Evolutionary conservation across 1,140 invertebrate genomes (phyloP).

Genomic region (Papilio machaon): DNA sequence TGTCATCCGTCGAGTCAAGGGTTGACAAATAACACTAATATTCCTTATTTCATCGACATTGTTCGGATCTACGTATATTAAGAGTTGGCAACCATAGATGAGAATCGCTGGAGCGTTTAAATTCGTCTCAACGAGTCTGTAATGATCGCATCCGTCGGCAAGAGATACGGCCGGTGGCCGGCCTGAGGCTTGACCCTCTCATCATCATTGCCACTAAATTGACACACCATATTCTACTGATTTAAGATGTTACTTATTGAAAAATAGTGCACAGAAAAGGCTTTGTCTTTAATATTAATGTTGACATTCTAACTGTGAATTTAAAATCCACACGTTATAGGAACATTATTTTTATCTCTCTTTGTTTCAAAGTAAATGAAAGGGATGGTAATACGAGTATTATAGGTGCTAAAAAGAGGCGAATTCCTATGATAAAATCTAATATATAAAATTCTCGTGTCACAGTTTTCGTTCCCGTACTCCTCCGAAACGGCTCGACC

Average conservation of each 20-base stretch:
- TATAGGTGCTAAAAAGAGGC: too few relatives aligned
- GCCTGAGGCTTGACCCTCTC: constrained; percentile 6
- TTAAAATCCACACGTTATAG: too few relatives aligned
- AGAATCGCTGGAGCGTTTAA: neutral
- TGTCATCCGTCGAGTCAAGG: too few relatives aligned
- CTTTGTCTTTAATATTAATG: neutral
- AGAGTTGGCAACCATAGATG: neutral
- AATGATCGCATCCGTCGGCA: constrained; percentile 10
- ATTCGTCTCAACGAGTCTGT: constrained; percentile 16
- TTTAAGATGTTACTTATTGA: constrained; percentile 1
- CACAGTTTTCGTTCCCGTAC: too few relatives aligned
- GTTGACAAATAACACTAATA: too few relatives aligned
- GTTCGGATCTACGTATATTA: neutral
- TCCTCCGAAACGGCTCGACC: too few relatives aligned
- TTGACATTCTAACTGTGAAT: too few relatives aligned
- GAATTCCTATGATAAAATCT: too few relatives aligned
- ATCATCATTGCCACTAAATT: neutral
- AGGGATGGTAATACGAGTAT: too few relatives aligned
- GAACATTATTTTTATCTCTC: too few relatives aligned
- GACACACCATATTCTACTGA: neutral
- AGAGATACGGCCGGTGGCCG: constrained; percentile 9
- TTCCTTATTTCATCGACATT: neutral
- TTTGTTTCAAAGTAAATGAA: too few relatives aligned
- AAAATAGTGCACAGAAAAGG: neutral
- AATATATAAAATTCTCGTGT: too few relatives aligned